These are phyloP conservation scores for Diabrotica virgifera DNA, from an alignment of 1,140 invertebrate species.

Conservation along the genomic window DNA sequence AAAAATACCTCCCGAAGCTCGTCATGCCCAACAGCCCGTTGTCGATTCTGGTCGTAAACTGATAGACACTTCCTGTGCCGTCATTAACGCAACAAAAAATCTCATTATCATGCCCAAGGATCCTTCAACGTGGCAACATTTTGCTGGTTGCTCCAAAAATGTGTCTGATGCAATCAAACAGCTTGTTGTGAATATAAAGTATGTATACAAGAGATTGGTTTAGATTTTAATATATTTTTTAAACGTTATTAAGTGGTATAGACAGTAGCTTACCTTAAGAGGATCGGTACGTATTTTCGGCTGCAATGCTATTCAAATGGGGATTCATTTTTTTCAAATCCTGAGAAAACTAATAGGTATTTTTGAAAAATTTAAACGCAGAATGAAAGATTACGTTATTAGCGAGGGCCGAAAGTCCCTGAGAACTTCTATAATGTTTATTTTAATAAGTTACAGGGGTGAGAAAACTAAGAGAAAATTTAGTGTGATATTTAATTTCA, in stretches of 20 bases:
- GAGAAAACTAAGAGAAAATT: too few species aligned
- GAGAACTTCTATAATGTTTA: too few species aligned
- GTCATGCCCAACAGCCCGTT: slow-evolving; percentile 83
- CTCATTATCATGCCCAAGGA: slow-evolving; percentile 87
- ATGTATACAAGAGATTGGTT: slow-evolving; percentile 26
- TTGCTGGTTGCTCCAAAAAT: slow-evolving; percentile 90
- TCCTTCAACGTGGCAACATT: slow-evolving; percentile 87
- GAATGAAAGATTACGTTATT: too few species aligned
- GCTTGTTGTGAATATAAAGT: slow-evolving; percentile 85
- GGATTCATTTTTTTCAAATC: too few species aligned
- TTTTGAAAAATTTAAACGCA: too few species aligned
- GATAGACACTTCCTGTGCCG: slow-evolving; percentile 80
- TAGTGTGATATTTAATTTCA: too few species aligned
- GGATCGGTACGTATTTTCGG: too few species aligned
- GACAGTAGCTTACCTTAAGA: too few species aligned
- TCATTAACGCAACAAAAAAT: slow-evolving; percentile 88
- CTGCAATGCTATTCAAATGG: too few species aligned
- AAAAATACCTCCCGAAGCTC: slow-evolving; percentile 77
- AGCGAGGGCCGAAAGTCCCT: too few species aligned
- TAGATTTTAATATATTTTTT: not conserved
- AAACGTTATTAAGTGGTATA: not conserved
- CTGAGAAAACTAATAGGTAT: too few species aligned
- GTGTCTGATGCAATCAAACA: slow-evolving; percentile 96
- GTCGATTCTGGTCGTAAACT: slow-evolving; percentile 78
- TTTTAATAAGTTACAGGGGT: too few species aligned